phyloP scores from a whole-genome alignment of 2,113 vertebrate genomes.

The Channa argus region DNA sequence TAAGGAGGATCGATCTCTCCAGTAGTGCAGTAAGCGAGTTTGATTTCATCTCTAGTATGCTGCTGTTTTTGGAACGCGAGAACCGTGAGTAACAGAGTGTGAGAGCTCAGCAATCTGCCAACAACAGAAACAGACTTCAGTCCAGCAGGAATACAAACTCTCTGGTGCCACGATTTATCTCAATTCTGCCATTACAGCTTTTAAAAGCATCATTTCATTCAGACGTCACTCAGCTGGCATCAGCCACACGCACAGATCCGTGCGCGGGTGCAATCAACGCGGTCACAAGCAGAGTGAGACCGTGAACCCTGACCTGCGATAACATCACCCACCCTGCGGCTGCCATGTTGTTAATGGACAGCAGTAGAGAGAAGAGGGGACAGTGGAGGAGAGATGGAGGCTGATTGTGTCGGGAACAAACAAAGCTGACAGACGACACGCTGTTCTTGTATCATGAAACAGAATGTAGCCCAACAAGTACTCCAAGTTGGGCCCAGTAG shows the following conservation, averaged over 20 bases:
- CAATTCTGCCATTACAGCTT: conserved; percentile 19
- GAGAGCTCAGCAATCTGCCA: conserved; percentile 33
- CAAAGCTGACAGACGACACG: conserved; percentile 5
- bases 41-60: conserved; percentile 24
- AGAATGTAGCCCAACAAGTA: not conserved
- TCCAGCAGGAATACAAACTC: conserved; percentile 34
- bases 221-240: conserved; percentile 32
- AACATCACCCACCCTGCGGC: conserved; percentile 2
- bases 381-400: conserved; percentile 2
- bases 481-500: not conserved
- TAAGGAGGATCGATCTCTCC: conserved; percentile 1
- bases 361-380: not conserved
- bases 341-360: conserved; percentile 17
- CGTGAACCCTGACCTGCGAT: conserved; percentile 32
- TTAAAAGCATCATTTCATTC: conserved; percentile 44
- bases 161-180: conserved; percentile 35
- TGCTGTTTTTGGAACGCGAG: conserved; percentile 30
- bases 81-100: conserved; percentile 13
- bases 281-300: not conserved
- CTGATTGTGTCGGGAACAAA: conserved; percentile 26
- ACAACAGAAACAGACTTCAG: conserved; percentile 23
- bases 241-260: not conserved
- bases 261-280: too few relatives aligned
- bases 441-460: not conserved
- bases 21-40: conserved; percentile 6